Percentiles rank a stretch among this genome's conserved stretches.
Evolutionary conservation across 2,888 invertebrate genomes (phyloP).

Genomic region (Ypsolopha sequella): DNA sequence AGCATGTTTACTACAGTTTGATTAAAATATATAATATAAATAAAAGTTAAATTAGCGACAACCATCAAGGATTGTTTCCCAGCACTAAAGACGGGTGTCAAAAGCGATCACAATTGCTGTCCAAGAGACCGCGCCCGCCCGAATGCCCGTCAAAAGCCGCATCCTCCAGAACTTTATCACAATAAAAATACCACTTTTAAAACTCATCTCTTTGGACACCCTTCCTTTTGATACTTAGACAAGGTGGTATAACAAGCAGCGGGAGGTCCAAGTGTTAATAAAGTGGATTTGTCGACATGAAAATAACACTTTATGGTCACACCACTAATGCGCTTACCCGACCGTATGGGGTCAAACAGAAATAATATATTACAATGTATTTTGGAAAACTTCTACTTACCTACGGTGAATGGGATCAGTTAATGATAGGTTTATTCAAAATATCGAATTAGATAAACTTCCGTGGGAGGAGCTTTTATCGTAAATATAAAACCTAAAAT

Average conservation of each 20-base stretch:
- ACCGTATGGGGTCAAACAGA: conserved; percentile 25
- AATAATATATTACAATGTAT: conserved; percentile 1
- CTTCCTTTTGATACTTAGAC: conserved; percentile 29
- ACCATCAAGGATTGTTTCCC: conserved; percentile 10
- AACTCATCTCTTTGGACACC: conserved; percentile 24
- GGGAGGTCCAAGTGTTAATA: conserved; percentile 60
- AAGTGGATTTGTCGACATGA: conserved; percentile 67
- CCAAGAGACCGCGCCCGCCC: conserved; percentile 13
- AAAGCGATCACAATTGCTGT: conserved; percentile 53
- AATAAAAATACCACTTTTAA: conserved; percentile 29
- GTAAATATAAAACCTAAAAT: too few relatives aligned
- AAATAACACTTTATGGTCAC: conserved; percentile 59
- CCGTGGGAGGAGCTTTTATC: too few relatives aligned
- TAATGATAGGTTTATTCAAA: conserved; percentile 4
- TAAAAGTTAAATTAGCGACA: not conserved
- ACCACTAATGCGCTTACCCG: conserved; percentile 54
- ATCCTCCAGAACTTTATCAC: conserved; percentile 48
- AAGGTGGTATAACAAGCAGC: conserved; percentile 45
- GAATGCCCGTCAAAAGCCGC: conserved; percentile 64
- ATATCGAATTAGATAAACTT: not conserved
- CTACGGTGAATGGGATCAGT: not conserved
- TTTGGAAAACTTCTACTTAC: not conserved
- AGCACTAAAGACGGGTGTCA: conserved; percentile 56
- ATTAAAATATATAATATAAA: not conserved
- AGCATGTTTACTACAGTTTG: too few relatives aligned